These are phyloP conservation scores for Calcarius ornatus DNA, from an alignment of 2,113 vertebrate species.

Conservation along the genomic window DNA sequence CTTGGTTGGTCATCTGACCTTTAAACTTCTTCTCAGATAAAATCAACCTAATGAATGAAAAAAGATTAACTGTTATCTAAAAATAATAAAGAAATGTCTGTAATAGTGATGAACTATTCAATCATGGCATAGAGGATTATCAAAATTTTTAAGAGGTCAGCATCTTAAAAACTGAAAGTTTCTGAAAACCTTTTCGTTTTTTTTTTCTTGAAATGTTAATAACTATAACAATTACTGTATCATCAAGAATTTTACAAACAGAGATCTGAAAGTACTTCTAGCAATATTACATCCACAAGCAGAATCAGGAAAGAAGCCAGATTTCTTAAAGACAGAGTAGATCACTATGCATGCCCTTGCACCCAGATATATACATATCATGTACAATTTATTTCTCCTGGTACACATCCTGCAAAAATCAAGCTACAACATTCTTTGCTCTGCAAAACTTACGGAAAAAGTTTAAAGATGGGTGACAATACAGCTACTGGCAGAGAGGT, in stretches of 20 bases:
- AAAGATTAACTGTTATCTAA: background rate
- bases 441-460: background rate
- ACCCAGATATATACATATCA: background rate
- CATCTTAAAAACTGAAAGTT: background rate
- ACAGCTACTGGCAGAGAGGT: background rate
- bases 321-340: background rate
- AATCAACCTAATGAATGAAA: background rate
- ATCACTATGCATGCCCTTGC: accelerated
- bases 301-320: background rate
- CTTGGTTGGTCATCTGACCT: background rate
- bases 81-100: background rate
- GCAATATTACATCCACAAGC: background rate
- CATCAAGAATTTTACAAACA: background rate
- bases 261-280: background rate
- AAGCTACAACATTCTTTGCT: background rate
- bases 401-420: background rate
- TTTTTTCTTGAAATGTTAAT: background rate
- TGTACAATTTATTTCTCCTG: accelerated
- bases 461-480: background rate
- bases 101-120: background rate
- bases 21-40: background rate
- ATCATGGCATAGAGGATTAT: background rate
- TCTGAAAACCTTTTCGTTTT: background rate
- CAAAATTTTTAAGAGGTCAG: background rate
- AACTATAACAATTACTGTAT: background rate